Conservation (phyloP, 2,888 invertebrate genomes). For the Tiliacea citrago region DNA sequence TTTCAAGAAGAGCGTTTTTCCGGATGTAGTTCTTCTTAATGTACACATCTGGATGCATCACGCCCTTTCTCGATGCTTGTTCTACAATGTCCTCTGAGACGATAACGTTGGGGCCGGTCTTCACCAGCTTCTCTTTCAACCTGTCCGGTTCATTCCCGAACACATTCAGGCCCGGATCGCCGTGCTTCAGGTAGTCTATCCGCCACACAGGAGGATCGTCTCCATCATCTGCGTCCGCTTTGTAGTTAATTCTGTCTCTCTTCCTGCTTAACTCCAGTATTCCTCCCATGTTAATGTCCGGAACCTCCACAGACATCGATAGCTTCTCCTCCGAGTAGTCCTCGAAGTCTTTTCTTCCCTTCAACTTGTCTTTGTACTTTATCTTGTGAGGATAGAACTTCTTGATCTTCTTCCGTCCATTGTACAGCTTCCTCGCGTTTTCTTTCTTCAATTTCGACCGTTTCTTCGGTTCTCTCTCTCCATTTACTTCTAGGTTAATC, state of each 20-base stretch:
- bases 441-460: slow-evolving; percentile 64
- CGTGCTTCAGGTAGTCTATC: slow-evolving; percentile 86
- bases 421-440: slow-evolving; percentile 69
- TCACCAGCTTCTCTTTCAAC: slow-evolving; percentile 77
- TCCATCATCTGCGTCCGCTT: slow-evolving; percentile 72
- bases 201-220: slow-evolving; percentile 81
- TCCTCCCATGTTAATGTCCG: slow-evolving; percentile 67
- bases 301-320: slow-evolving; percentile 82
- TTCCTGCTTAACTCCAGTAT: slow-evolving; percentile 20
- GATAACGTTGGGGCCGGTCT: slow-evolving; percentile 74
- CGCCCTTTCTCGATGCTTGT: slow-evolving; percentile 75
- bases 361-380: slow-evolving; percentile 81
- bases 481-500: slow-evolving; percentile 23
- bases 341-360: slow-evolving; percentile 67
- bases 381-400: slow-evolving; percentile 87
- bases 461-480: slow-evolving; percentile 40
- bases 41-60: slow-evolving; percentile 83
- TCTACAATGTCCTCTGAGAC: slow-evolving; percentile 73
- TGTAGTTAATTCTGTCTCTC: slow-evolving; percentile 68
- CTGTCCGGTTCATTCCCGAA: slow-evolving; percentile 72
- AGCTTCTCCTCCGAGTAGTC: slow-evolving; percentile 80
- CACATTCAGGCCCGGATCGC: slow-evolving; percentile 79
- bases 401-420: slow-evolving; percentile 79
- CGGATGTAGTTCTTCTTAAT: slow-evolving; percentile 81
- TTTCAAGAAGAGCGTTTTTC: slow-evolving; percentile 63